These are phyloP conservation scores for Psammodynastes pulverulentus DNA, from an alignment of 2,113 vertebrate species.

Conservation along the genomic window DNA sequence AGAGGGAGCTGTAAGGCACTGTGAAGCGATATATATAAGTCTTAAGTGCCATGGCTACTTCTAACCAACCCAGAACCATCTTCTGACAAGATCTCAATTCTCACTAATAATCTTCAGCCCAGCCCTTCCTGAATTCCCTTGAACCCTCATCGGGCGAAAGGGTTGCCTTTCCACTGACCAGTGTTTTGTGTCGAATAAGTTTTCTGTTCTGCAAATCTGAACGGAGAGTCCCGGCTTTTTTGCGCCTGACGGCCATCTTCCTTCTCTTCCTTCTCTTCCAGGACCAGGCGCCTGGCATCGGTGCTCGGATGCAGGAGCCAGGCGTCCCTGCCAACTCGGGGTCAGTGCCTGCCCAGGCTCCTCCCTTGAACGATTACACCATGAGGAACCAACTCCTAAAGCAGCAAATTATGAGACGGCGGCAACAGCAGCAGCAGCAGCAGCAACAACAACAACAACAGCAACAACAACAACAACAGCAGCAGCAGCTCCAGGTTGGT, in stretches of 20 bases:
- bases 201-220: neutral
- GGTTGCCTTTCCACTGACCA: neutral
- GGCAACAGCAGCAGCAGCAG: conserved; percentile 59
- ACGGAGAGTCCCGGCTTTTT: neutral
- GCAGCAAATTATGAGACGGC: conserved; percentile 72
- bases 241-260: neutral
- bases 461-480: rapidly evolving
- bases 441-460: rapidly evolving
- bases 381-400: conserved; percentile 73
- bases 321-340: conserved; percentile 60
- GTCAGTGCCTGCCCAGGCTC: conserved; percentile 38
- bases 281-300: conserved; percentile 71
- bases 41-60: no score
- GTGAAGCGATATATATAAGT: no score
- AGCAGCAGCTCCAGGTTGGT: conserved; percentile 48
- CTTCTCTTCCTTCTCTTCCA: conserved; percentile 58
- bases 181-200: neutral
- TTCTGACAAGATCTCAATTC: no score
- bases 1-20: no score
- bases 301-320: conserved; percentile 72
- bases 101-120: no score
- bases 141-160: neutral
- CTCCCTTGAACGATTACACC: conserved; percentile 63
- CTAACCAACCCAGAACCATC: no score
- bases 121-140: neutral